Evolutionary conservation across 2,888 invertebrate genomes (phyloP).

Genomic region (Cylindroiulus punctatus): DNA sequence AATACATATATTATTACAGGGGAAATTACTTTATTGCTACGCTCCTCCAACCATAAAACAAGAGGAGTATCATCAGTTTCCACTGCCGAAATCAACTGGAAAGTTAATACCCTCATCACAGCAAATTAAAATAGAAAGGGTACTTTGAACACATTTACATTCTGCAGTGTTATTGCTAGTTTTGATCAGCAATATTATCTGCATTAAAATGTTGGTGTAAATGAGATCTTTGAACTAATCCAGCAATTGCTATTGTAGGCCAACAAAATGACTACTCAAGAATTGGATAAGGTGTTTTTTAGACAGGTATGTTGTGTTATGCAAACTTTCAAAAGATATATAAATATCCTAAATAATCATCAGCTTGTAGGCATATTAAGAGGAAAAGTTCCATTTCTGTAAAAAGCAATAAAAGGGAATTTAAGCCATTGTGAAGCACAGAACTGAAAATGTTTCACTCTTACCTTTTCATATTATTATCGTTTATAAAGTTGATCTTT

Average conservation of each 20-base stretch:
- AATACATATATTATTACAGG: conserved; percentile 68
- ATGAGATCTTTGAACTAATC: neutral
- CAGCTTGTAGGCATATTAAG: too few relatives aligned
- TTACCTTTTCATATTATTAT: conserved; percentile 54
- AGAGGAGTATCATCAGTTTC: conserved; percentile 68
- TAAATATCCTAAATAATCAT: too few relatives aligned
- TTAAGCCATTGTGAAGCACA: neutral
- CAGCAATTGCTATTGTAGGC: conserved; percentile 59
- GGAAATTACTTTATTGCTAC: conserved; percentile 82
- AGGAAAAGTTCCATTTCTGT: too few relatives aligned
- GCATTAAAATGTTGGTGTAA: neutral
- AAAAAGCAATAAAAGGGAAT: neutral
- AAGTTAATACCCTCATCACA: conserved; percentile 37
- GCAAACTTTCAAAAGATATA: neutral
- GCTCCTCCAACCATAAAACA: conserved; percentile 80
- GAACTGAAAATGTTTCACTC: neutral
- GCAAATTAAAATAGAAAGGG: conserved; percentile 52
- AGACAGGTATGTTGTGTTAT: conserved; percentile 60
- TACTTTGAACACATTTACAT: neutral
- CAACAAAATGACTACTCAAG: conserved; percentile 67
- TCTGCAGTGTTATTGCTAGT: too few relatives aligned
- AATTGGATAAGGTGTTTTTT: conserved; percentile 75
- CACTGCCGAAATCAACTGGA: conserved; percentile 50
- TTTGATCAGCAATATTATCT: conserved; percentile 50
- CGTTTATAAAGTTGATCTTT: conserved; percentile 57